Percentiles rank a stretch among this genome's conserved stretches.
Evolutionary conservation across 2,113 vertebrate species (phyloP).

Genomic region (Microtus richardsoni): DNA sequence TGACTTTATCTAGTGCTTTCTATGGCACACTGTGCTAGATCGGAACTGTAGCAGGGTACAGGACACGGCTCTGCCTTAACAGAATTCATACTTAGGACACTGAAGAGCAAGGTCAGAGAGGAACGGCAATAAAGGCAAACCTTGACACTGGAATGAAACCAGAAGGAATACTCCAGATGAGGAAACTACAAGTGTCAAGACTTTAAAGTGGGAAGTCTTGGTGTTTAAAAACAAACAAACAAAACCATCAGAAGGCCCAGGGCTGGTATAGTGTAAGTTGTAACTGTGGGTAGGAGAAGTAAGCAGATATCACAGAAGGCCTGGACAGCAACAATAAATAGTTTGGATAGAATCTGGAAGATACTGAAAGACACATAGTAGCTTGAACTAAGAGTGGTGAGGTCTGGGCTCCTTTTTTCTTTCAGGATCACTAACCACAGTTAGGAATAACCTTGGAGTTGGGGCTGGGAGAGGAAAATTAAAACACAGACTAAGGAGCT

Average conservation of each 20-base stretch:
- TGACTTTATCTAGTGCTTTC: background rate
- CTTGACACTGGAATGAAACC: background rate
- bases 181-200: background rate
- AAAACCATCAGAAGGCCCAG: background rate
- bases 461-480: background rate
- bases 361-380: background rate
- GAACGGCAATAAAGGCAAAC: background rate
- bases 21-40: background rate
- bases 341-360: background rate
- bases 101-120: background rate
- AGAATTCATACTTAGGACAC: background rate
- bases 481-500: conserved; percentile 28
- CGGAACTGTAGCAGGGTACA: background rate
- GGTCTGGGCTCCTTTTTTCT: background rate
- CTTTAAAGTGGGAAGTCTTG: background rate
- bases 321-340: background rate
- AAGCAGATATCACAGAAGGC: background rate
- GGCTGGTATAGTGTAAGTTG: background rate
- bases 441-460: background rate
- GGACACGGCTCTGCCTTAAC: background rate
- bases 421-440: background rate
- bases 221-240: background rate
- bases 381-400: background rate
- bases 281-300: background rate
- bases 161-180: background rate